phyloP scores from a whole-genome alignment of 2,113 vertebrate species.

The Eretmochelys imbricata region DNA sequence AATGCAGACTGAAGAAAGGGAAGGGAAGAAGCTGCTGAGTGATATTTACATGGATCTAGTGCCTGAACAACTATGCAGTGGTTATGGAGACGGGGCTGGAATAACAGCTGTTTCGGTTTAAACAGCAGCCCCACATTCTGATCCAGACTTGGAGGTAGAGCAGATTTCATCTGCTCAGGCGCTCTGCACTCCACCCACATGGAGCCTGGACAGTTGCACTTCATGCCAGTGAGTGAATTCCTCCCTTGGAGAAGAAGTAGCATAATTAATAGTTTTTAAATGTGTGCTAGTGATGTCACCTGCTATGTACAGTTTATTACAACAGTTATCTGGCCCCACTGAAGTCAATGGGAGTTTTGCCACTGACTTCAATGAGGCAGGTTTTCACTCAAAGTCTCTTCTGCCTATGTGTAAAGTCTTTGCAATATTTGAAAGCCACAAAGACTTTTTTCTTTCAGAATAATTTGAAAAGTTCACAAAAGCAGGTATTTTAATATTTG shows the following conservation, averaged over 20 bases:
- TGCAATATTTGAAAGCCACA: background rate
- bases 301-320: background rate
- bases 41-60: background rate
- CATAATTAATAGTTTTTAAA: fast-evolving
- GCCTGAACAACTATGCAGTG: background rate
- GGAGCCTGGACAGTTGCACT: background rate
- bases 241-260: background rate
- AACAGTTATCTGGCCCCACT: background rate
- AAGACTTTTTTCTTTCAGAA: background rate
- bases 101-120: background rate
- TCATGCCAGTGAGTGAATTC: background rate
- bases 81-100: background rate
- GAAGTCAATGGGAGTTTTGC: background rate
- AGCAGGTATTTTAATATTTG: background rate
- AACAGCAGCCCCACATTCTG: fast-evolving
- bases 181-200: background rate
- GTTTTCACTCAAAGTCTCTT: background rate
- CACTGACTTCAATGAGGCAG: background rate
- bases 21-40: background rate
- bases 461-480: conserved; percentile 13
- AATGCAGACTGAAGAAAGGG: background rate
- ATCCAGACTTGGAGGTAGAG: fast-evolving
- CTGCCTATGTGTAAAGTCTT: background rate
- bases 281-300: background rate
- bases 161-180: background rate